Evolutionary conservation across 92 coral and sea anemone species (phyloP).

Genomic region (Phenganax stokvisi): DNA sequence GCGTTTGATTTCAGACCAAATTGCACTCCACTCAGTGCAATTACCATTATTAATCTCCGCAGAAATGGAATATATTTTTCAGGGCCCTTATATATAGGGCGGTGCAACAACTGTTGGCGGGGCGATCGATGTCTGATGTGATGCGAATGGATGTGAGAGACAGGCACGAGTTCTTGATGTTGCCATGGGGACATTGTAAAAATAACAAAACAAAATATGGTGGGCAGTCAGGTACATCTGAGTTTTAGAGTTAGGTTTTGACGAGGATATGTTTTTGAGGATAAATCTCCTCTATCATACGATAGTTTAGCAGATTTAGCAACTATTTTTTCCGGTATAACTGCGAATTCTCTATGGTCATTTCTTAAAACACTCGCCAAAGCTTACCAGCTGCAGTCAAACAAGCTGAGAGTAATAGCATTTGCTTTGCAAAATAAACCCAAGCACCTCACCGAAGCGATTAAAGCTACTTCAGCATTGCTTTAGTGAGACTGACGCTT

Average conservation of each 20-base stretch:
- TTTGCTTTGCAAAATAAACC: slow-evolving; percentile 10
- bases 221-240: background rate
- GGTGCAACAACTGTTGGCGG: slow-evolving; percentile 33
- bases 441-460: background rate
- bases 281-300: slow-evolving; percentile 1
- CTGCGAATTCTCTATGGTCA: background rate
- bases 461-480: slow-evolving; percentile 1
- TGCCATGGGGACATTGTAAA: slow-evolving; percentile 35
- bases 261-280: background rate
- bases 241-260: background rate
- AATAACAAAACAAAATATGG: background rate
- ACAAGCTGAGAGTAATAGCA: slow-evolving; percentile 5
- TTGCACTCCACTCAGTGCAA: too few species aligned
- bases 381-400: slow-evolving; percentile 9
- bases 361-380: slow-evolving; percentile 22
- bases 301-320: slow-evolving; percentile 2
- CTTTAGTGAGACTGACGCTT: slow-evolving; percentile 2
- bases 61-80: background rate
- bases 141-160: background rate
- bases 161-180: slow-evolving; percentile 30
- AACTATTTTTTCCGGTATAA: slow-evolving; percentile 9
- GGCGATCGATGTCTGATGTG: slow-evolving; percentile 37
- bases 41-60: too few species aligned
- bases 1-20: too few species aligned
- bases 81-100: slow-evolving; percentile 24